phyloP scores from a whole-genome alignment of 1,140 invertebrate genomes.

The Pseudomyrmex flavicornis region DNA sequence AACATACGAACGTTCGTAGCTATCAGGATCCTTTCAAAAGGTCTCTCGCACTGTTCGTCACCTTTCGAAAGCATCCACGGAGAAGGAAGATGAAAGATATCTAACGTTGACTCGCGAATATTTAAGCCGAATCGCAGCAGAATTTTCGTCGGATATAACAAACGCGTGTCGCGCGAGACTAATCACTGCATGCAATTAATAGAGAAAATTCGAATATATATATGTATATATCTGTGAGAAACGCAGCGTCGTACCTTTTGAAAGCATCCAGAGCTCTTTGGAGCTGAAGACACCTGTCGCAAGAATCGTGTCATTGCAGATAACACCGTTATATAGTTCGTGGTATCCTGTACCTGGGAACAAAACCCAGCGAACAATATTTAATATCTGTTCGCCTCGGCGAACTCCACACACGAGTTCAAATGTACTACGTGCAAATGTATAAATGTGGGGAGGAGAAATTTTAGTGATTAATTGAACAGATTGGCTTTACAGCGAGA shows the following conservation, averaged over 20 bases:
- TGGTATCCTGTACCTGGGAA: constrained; percentile 94
- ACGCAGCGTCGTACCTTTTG: constrained; percentile 92
- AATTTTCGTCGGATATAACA: not conserved
- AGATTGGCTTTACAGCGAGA: too few species aligned
- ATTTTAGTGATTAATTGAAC: too few species aligned
- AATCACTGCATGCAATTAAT: constrained; percentile 16
- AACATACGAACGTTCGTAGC: not conserved
- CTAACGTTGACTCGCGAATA: not conserved
- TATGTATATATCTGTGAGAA: constrained; percentile 50
- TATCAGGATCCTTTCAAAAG: constrained; percentile 84
- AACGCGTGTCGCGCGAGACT: not conserved
- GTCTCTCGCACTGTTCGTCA: constrained; percentile 76
- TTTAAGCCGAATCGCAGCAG: not conserved
- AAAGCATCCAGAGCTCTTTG: constrained; percentile 98
- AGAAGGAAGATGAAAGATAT: not conserved
- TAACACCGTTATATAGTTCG: constrained; percentile 98
- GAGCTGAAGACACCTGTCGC: constrained; percentile 99
- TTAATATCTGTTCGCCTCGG: constrained; percentile 44
- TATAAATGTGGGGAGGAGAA: too few species aligned
- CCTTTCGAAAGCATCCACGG: constrained; percentile 85
- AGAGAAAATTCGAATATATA: constrained; percentile 43
- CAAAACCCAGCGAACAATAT: constrained; percentile 77
- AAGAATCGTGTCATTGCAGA: constrained; percentile 99
- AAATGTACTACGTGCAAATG: not conserved
- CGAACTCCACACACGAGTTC: not conserved